Percentiles rank a stretch among this genome's conserved stretches.
phyloP scores from a whole-genome alignment of 2,888 invertebrate species.

The Ectemnius continuus region DNA sequence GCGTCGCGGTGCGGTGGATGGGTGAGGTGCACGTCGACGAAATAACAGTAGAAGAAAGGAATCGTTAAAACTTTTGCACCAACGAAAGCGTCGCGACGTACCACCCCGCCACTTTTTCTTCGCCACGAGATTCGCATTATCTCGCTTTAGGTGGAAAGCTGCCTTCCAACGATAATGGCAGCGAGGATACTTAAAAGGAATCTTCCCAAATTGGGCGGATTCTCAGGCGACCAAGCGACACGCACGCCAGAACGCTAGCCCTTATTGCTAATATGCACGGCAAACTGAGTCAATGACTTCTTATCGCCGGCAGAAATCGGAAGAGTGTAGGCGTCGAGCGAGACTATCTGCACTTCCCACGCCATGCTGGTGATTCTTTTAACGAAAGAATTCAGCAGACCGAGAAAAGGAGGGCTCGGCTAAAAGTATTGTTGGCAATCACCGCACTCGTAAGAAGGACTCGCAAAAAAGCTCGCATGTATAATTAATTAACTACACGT shows the following conservation, averaged over 20 bases:
- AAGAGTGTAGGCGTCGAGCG: conserved; percentile 28
- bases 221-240: conserved; percentile 45
- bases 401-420: background rate
- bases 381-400: conserved; percentile 12
- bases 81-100: no score
- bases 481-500: no score
- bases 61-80: background rate
- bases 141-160: conserved; percentile 44
- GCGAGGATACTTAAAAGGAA: conserved; percentile 32
- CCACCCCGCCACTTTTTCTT: no score
- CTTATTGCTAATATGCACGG: conserved; percentile 49
- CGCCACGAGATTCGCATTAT: conserved; percentile 46
- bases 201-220: conserved; percentile 62
- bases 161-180: conserved; percentile 29
- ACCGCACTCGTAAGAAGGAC: no score
- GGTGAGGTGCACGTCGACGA: background rate
- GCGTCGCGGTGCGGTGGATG: background rate
- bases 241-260: conserved; percentile 27
- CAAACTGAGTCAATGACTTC: conserved; percentile 55
- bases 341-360: conserved; percentile 60
- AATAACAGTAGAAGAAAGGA: background rate
- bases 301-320: conserved; percentile 55
- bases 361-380: conserved; percentile 12
- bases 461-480: no score
- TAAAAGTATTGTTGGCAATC: no score